Conservation (phyloP, 2,888 invertebrate genomes). For the Timema cristinae region DNA sequence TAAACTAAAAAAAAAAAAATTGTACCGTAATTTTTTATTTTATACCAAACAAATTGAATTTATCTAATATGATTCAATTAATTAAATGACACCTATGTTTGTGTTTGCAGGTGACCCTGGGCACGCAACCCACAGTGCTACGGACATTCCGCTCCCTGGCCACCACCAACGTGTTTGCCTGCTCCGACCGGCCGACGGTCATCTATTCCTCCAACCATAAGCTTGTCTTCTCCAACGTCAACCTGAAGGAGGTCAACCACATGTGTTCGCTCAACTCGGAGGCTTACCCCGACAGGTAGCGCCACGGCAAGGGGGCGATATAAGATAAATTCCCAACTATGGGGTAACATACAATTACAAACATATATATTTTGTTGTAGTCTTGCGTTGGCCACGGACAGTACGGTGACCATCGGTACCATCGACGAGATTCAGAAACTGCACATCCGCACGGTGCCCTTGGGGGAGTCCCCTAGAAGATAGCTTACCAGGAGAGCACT, state of each 20-base stretch:
- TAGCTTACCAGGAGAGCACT: constrained; percentile 90
- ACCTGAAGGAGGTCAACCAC: constrained; percentile 89
- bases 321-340: no score
- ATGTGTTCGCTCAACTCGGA: constrained; percentile 97
- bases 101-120: constrained; percentile 69
- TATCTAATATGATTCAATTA: background rate
- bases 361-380: constrained; percentile 44
- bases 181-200: constrained; percentile 96
- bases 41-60: no score
- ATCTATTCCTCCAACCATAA: constrained; percentile 99
- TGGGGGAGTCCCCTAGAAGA: constrained; percentile 92
- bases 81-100: constrained; percentile 4
- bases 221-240: constrained; percentile 97
- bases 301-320: no score
- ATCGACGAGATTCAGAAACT: constrained; percentile 98
- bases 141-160: constrained; percentile 84
- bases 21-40: no score
- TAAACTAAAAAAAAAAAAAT: no score
- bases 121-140: constrained; percentile 94
- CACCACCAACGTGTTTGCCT: constrained; percentile 96
- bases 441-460: constrained; percentile 91
- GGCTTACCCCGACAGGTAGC: constrained; percentile 86
- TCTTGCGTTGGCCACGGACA: constrained; percentile 84
- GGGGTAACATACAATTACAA: no score
- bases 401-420: constrained; percentile 88